Evolutionary conservation across 2,113 vertebrate genomes (phyloP).

Genomic region (Conger conger): DNA sequence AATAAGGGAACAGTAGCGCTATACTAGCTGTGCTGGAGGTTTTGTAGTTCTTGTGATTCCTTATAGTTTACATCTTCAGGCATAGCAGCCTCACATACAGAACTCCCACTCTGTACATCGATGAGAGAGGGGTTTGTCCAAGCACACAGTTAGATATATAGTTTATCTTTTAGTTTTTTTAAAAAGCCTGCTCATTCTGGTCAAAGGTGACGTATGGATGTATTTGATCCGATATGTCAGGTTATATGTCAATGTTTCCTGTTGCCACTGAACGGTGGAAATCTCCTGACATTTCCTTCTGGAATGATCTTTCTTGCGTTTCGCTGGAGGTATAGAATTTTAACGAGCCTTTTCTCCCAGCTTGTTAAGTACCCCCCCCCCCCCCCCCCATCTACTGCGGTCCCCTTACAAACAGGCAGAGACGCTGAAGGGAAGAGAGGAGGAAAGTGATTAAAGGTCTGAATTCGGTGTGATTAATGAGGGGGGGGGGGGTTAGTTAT

Average conservation of each 20-base stretch:
- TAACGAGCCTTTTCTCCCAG: neutral
- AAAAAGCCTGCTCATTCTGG: neutral
- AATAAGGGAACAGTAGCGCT: neutral
- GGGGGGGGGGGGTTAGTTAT: conserved; percentile 49
- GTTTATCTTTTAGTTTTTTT: too few species aligned
- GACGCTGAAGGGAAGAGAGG: conserved; percentile 20
- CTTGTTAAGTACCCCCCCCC: neutral
- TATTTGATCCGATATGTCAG: neutral
- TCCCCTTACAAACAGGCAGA: conserved; percentile 38
- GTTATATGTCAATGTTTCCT: neutral
- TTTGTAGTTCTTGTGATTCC: neutral
- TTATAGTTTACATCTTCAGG: neutral
- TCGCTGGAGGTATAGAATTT: neutral
- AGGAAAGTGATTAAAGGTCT: conserved; percentile 62
- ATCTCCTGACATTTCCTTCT: neutral
- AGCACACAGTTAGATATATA: neutral
- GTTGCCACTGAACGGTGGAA: neutral
- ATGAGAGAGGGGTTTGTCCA: neutral
- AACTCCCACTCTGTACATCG: neutral
- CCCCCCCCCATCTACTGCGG: neutral
- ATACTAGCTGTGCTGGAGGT: neutral
- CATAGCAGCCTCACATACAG: neutral
- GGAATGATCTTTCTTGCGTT: neutral
- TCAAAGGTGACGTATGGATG: neutral
- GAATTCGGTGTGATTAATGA: conserved; percentile 64